A percentile compares a stretch with the other conserved stretches of the same genome.
Evolutionary conservation across 2,888 invertebrate genomes (phyloP).

Genomic region (Orthosia cruda): DNA sequence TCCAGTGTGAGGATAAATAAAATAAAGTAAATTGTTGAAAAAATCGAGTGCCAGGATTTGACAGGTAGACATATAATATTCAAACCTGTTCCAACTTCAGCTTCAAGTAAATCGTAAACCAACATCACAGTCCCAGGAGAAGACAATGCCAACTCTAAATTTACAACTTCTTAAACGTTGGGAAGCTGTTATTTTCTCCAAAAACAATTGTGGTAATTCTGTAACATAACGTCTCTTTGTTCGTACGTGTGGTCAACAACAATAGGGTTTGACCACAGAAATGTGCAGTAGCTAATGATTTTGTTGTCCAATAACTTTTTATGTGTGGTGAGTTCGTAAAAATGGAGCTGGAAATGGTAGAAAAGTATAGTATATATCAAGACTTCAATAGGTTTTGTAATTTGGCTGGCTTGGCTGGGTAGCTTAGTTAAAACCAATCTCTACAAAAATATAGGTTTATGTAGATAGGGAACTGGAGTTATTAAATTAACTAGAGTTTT

Average conservation of each 20-base stretch:
- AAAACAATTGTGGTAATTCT: slow-evolving; percentile 67
- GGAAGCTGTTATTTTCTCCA: slow-evolving; percentile 58
- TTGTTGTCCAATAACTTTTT: slow-evolving; percentile 67
- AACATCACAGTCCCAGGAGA: slow-evolving; percentile 27
- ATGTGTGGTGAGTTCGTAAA: slow-evolving; percentile 55
- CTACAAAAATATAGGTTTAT: not conserved
- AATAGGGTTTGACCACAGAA: slow-evolving; percentile 66
- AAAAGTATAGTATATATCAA: slow-evolving; percentile 28
- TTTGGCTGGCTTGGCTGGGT: not conserved
- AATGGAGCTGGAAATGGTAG: slow-evolving; percentile 16
- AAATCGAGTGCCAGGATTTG: no score
- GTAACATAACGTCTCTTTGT: slow-evolving; percentile 61
- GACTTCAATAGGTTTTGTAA: not conserved
- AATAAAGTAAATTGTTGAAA: no score
- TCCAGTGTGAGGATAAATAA: no score
- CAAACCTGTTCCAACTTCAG: not conserved
- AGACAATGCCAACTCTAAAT: slow-evolving; percentile 57
- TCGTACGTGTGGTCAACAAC: slow-evolving; percentile 65
- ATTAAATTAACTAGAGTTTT: not conserved
- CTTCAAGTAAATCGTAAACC: slow-evolving; percentile 29
- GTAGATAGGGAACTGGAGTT: not conserved
- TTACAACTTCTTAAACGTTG: slow-evolving; percentile 57
- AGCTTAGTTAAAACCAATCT: not conserved
- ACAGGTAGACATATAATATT: no score
- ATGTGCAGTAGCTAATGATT: slow-evolving; percentile 72